Evolutionary conservation across 2,113 vertebrate genomes (phyloP).

Genomic region (Chamaetylas fuelleborni): DNA sequence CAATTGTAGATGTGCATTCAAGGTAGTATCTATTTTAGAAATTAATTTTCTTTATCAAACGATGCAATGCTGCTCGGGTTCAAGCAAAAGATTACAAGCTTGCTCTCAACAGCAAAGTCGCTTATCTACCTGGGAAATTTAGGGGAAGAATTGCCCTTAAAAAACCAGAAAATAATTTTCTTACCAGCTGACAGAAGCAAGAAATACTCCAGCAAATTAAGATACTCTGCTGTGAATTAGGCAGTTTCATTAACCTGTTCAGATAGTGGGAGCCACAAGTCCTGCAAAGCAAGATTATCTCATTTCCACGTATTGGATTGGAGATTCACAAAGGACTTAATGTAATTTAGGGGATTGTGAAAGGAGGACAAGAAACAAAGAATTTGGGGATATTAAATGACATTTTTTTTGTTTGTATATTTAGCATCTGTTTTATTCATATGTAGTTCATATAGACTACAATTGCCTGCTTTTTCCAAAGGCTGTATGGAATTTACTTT

Average conservation of each 20-base stretch:
- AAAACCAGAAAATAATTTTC: neutral
- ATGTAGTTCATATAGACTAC: neutral
- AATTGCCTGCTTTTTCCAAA: neutral
- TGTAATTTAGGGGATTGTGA: neutral
- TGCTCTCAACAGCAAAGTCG: neutral
- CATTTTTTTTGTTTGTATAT: neutral
- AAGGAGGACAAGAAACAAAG: neutral
- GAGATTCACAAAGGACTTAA: neutral
- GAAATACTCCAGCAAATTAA: neutral
- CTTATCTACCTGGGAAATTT: neutral
- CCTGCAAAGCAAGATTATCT: neutral
- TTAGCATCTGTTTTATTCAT: neutral
- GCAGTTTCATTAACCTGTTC: neutral
- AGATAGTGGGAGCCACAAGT: neutral
- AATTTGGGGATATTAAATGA: neutral
- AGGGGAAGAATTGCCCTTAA: neutral
- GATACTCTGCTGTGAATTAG: neutral
- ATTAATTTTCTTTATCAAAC: neutral
- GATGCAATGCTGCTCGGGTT: neutral
- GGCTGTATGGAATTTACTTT: neutral
- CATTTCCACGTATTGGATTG: neutral
- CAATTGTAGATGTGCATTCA: neutral
- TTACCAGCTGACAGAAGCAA: neutral
- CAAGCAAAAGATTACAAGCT: neutral
- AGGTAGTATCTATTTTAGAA: neutral